phyloP scores from a whole-genome alignment of 2,888 invertebrate species.

The Linnaemya tessellans region DNA sequence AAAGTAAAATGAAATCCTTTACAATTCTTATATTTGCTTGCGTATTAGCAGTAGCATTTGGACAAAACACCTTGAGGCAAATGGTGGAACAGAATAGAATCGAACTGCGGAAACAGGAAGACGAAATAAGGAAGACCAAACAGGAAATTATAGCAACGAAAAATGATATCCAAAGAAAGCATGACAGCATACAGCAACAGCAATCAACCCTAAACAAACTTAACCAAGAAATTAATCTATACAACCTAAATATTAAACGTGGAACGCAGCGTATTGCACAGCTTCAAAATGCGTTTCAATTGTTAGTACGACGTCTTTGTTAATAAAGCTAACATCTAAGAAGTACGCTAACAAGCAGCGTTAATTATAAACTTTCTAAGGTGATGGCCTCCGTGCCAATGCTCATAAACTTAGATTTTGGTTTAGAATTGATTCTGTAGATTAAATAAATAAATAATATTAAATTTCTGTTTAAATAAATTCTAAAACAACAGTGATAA shows the following conservation, averaged over 20 bases:
- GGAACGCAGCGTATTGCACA: not conserved
- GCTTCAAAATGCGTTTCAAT: too few relatives aligned
- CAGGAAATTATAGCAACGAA: not conserved
- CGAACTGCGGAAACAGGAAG: not conserved
- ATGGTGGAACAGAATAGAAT: not conserved
- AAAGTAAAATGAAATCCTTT: slow-evolving; percentile 8
- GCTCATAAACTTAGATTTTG: too few relatives aligned
- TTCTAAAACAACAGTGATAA: too few relatives aligned
- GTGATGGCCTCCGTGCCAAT: too few relatives aligned
- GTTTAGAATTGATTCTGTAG: too few relatives aligned
- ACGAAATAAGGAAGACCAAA: not conserved
- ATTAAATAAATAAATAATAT: too few relatives aligned
- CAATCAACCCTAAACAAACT: not conserved
- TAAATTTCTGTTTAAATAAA: too few relatives aligned
- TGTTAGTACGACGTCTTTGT: too few relatives aligned
- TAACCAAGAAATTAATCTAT: not conserved
- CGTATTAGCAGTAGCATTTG: not conserved
- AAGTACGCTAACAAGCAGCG: too few relatives aligned
- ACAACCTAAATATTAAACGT: not conserved
- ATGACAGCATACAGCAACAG: not conserved
- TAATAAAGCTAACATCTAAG: too few relatives aligned
- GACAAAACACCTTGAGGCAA: not conserved
- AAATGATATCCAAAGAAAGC: not conserved
- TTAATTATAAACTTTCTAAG: too few relatives aligned
- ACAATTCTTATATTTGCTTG: not conserved